Evolutionary conservation across 2,113 vertebrate species (phyloP).

Genomic region (Prolemur simus): DNA sequence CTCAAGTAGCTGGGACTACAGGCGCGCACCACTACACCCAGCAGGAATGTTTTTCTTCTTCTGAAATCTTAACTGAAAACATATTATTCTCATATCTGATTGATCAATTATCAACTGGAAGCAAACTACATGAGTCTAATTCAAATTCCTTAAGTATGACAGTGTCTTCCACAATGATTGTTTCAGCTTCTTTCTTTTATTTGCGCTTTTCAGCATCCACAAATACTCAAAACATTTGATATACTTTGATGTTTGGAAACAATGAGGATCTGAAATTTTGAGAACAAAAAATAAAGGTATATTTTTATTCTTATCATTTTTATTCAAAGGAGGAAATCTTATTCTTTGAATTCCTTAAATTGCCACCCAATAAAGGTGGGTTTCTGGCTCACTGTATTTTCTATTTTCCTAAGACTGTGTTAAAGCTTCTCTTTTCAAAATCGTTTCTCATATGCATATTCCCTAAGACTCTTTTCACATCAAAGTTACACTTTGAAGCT

Average conservation of each 20-base stretch:
- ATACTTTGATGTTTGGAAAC: neutral
- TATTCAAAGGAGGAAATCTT: neutral
- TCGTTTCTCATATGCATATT: conserved; percentile 59
- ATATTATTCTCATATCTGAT: neutral
- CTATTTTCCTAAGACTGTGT: conserved; percentile 31
- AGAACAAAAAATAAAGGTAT: neutral
- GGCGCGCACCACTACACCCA: too few relatives aligned
- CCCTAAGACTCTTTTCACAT: conserved; percentile 66
- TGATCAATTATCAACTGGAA: neutral
- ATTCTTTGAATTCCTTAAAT: conserved; percentile 31
- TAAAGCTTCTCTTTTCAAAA: conserved; percentile 50
- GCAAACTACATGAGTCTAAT: neutral
- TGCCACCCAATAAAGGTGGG: neutral
- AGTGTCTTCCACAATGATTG: neutral
- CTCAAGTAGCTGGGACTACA: too few relatives aligned
- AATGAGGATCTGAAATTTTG: neutral
- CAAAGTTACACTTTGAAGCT: conserved; percentile 73
- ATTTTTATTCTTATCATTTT: neutral
- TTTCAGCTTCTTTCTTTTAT: neutral
- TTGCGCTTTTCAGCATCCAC: neutral
- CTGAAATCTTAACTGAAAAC: conserved; percentile 18
- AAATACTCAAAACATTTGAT: neutral
- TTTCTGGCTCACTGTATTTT: neutral
- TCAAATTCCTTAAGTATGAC: neutral
- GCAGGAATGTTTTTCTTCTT: neutral